Base-by-base conservation (phyloP, 2,888 invertebrate species). In the Himalopsyche kuldschensis region DNA sequence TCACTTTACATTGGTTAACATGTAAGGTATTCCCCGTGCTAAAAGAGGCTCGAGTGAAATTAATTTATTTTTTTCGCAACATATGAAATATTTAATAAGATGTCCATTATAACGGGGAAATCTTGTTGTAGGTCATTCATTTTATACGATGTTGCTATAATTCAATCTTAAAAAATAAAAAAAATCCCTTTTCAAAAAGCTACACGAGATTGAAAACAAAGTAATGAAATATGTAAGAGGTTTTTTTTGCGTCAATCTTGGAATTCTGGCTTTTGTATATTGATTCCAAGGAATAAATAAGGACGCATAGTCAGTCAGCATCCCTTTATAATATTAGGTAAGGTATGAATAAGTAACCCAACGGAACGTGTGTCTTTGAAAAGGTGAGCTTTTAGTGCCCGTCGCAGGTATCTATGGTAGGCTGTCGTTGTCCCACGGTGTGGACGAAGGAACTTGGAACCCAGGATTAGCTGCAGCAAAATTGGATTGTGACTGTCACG, bases 401-500 rank as follows among this genome's bases (percentile, higher is more conserved):
- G 30, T 24, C 27, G 69, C 69, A 69, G 69, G 69, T 79, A 79
- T 55, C 35, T 63, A 79, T 15, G 79, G 75, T 11, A 69, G 75
- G 69, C 80, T 78, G 55, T 41, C 41, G 41, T 75, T 47, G 75
- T 80, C 76, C 75, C 75, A 75, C 41, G 76, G 75, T 63, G 41
- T 75, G 55, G 78, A 48, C 31, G 31, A 77, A 27, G 63, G 47
- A 77, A 79, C 48, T 35, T 35, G 79, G 78, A 41, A 69, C 79
- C 63, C 27, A 47, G 82, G 82, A 82, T 82, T 82, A 82, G 82
- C 63, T 82, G 79, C 82, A 82, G 79, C 79, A 75, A 82, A 82
- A 82, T 82, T 82, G 82, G 82, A 82, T 82, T 82, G 82, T 82
- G 79, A 79, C 82, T 82, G 82, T 82, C 82, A 82, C 82, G 82